Evolutionary conservation across 2,888 invertebrate species (phyloP).

Genomic region (Tachina lurida): DNA sequence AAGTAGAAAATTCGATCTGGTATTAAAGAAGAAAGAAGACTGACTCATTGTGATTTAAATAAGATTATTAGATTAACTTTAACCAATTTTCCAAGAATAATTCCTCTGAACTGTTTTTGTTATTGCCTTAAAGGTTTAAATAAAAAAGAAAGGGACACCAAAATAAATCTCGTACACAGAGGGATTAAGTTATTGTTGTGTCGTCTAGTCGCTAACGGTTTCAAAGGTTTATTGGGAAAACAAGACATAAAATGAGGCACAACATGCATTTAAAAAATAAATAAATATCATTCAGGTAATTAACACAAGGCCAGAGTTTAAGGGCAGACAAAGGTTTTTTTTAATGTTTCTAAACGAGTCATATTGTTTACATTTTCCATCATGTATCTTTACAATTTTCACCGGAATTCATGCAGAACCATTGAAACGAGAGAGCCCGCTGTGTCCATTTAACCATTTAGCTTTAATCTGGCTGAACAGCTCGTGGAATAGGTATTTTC

Average conservation of each 20-base stretch:
- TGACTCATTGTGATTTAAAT: constrained; percentile 52
- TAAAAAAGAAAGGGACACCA: constrained; percentile 6
- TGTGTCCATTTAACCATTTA: constrained; percentile 28
- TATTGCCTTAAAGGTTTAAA: neutral
- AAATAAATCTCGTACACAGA: neutral
- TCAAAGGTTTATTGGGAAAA: constrained; percentile 27
- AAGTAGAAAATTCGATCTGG: constrained; percentile 11
- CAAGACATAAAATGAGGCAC: neutral
- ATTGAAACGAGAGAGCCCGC: constrained; percentile 6
- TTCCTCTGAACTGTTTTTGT: constrained; percentile 7
- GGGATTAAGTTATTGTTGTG: constrained; percentile 26
- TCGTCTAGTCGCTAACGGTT: constrained; percentile 24
- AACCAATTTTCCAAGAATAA: constrained; percentile 42
- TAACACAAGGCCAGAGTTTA: constrained; percentile 58
- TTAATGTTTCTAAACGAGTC: neutral
- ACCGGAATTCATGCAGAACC: constrained; percentile 14
- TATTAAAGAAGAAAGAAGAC: constrained; percentile 12
- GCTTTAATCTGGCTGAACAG: neutral
- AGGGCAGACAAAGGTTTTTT: neutral
- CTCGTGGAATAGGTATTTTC: neutral
- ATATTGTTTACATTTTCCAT: neutral
- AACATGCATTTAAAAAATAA: constrained; percentile 23
- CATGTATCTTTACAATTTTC: neutral
- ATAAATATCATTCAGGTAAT: constrained; percentile 49
- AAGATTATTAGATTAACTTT: constrained; percentile 53